Evolutionary conservation across 2,113 vertebrate species (phyloP).

Genomic region (Hippoglossus stenolepis): DNA sequence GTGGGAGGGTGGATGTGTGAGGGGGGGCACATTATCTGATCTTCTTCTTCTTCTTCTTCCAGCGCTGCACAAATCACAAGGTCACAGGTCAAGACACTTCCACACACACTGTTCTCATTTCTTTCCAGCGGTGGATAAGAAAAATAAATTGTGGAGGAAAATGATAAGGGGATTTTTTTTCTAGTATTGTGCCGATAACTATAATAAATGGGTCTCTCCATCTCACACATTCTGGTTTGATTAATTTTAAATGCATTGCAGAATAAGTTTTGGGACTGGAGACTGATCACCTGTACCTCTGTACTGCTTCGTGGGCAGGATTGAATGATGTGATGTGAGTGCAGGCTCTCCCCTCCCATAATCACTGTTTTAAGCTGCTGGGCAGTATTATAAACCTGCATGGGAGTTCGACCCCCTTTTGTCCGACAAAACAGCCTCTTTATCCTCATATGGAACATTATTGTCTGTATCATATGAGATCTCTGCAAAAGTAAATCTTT

Average conservation of each 20-base stretch:
- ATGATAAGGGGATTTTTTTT: conserved; percentile 11
- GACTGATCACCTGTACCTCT: conserved; percentile 50
- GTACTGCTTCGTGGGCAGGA: conserved; percentile 24
- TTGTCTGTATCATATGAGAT: neutral
- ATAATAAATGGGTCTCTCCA: conserved; percentile 53
- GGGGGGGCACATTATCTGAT: conserved; percentile 1
- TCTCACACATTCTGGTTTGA: conserved; percentile 39
- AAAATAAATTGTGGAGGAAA: conserved; percentile 13
- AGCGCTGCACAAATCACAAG: conserved; percentile 24
- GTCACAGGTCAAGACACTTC: conserved; percentile 37
- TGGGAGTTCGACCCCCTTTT: conserved; percentile 1
- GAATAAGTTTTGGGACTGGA: conserved; percentile 41
- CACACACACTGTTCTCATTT: conserved; percentile 5
- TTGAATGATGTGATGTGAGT: conserved; percentile 28
- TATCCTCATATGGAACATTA: neutral
- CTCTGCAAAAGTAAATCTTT: neutral
- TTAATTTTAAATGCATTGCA: conserved; percentile 59
- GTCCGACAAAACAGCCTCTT: conserved; percentile 8
- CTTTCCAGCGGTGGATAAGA: conserved; percentile 7
- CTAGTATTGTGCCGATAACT: conserved; percentile 46
- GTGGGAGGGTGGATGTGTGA: neutral
- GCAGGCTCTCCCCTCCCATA: conserved; percentile 10
- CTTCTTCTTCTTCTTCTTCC: conserved; percentile 5
- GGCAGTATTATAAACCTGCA: conserved; percentile 1
- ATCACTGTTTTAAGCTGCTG: conserved; percentile 23